Conservation (phyloP, 1,140 invertebrate genomes). For the Drosophila chauvacae region DNA sequence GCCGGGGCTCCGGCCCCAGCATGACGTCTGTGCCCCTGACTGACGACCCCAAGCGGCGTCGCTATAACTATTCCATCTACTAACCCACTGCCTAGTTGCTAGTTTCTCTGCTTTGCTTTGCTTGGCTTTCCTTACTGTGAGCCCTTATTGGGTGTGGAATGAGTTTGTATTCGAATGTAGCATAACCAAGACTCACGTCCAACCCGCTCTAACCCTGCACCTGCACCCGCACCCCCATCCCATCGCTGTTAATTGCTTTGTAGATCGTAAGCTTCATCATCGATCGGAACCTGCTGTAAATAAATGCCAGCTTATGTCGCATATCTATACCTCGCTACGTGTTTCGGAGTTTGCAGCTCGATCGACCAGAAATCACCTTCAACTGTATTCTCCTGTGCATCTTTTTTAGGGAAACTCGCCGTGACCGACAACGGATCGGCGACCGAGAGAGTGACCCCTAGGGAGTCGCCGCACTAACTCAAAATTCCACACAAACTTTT, state of each 20-base stretch:
- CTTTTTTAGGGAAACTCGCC: conserved; percentile 69
- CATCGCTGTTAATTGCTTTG: conserved; percentile 37
- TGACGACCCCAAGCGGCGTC: conserved; percentile 58
- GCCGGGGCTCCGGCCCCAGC: conserved; percentile 33
- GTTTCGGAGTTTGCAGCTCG: conserved; percentile 26
- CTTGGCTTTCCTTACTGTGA: conserved; percentile 23
- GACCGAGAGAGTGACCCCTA: conserved; percentile 47
- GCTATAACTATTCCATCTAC: conserved; percentile 78
- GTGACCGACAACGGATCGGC: conserved; percentile 51
- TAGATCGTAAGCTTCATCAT: conserved; percentile 41
- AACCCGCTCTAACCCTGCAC: conserved; percentile 13
- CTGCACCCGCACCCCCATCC: conserved; percentile 24
- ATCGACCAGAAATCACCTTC: conserved; percentile 18
- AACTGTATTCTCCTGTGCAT: conserved; percentile 55
- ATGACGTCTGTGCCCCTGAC: conserved; percentile 52
- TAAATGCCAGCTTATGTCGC: conserved; percentile 46
- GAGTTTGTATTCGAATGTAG: conserved; percentile 41
- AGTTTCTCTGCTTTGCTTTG: conserved; percentile 1
- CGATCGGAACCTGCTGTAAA: conserved; percentile 56
- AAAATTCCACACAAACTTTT: conserved; percentile 72
- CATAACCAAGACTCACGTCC: conserved; percentile 43
- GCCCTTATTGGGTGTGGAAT: conserved; percentile 19
- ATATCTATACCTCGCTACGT: conserved; percentile 5
- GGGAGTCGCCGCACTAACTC: conserved; percentile 65
- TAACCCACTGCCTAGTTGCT: conserved; percentile 41